Evolutionary conservation across 2,113 vertebrate species (phyloP), one percentile per base, ranked within the genome.

Genomic region (Ceratotherium simum): DNA sequence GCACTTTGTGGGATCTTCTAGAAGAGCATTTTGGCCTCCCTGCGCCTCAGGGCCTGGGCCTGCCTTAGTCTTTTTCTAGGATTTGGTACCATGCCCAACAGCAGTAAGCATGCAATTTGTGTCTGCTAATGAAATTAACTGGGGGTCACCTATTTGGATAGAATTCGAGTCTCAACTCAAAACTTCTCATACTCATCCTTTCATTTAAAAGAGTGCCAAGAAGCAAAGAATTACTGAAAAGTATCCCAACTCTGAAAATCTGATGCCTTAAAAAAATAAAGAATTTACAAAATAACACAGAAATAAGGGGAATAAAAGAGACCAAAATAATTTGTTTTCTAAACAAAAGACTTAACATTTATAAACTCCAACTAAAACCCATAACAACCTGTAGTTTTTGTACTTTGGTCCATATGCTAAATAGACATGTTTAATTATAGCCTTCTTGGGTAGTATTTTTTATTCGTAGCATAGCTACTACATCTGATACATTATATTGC

Each of bases 191-290:
- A 82, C 60, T 58, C 13, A 72, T 48, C 82, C 10, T 78, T 88
- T 83, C 70, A 72, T n/a, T 78, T 48, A 72, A 86, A 95, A 48
- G 67, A 6, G 39, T 75, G 29, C 29, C n/a, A 54, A 60, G 18
- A 81, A 81, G 54, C 36, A 75, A 94, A 83, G 46, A 80, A 72
- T 51, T 79, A 56, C 39, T 67, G 23, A 81, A 88, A 91, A 62
- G 70, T 65, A 86, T 75, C 58, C 12, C 48, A 95, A 75, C 83
- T 91, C 48, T 96, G 81, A 93, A 97, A 93, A 60, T 70, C 23
- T 95, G 60, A 75, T 48, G 25, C 18, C 64, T 72, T 8, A 39
- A 54, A 84, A 96, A 93, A 56, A 67, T 3, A 31, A 76, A 73
- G 0, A 72, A 83, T 70, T 84, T 93, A 11, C 25, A 95, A 88